phyloP scores from a whole-genome alignment of 2,888 invertebrate genomes.

The Pseudeuparius sepicola region DNA sequence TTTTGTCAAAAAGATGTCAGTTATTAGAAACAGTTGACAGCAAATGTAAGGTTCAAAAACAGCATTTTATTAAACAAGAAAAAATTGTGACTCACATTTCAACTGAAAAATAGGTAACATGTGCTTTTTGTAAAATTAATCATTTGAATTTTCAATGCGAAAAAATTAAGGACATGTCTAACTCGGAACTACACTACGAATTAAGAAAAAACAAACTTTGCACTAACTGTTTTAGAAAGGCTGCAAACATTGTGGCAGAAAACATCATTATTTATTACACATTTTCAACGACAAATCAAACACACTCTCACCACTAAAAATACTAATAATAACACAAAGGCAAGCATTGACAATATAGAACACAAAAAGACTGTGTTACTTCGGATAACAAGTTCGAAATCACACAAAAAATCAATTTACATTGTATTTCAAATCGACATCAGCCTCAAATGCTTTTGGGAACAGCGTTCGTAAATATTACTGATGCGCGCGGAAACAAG shows the following conservation, averaged over 20 bases:
- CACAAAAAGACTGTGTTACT: no score
- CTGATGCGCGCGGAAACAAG: no score
- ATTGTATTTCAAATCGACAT: no score
- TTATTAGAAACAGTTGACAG: neutral
- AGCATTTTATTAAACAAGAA: no score
- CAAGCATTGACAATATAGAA: no score
- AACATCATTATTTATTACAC: conserved; percentile 8
- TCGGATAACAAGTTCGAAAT: no score
- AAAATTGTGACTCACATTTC: neutral
- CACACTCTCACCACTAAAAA: no score
- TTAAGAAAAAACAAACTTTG: conserved; percentile 8
- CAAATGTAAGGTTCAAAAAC: neutral
- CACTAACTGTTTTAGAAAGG: conserved; percentile 8
- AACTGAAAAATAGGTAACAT: neutral
- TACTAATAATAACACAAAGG: no score
- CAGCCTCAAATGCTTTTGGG: no score
- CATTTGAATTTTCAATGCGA: conserved; percentile 6
- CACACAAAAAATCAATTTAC: no score
- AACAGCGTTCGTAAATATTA: no score
- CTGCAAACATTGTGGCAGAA: conserved; percentile 10
- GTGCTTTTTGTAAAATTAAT: conserved; percentile 5
- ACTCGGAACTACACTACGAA: neutral
- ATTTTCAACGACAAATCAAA: no score
- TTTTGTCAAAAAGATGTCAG: conserved; percentile 8
- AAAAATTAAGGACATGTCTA: conserved; percentile 1